Conservation (phyloP, 2,113 vertebrate species). For the Camelus bactrianus region DNA sequence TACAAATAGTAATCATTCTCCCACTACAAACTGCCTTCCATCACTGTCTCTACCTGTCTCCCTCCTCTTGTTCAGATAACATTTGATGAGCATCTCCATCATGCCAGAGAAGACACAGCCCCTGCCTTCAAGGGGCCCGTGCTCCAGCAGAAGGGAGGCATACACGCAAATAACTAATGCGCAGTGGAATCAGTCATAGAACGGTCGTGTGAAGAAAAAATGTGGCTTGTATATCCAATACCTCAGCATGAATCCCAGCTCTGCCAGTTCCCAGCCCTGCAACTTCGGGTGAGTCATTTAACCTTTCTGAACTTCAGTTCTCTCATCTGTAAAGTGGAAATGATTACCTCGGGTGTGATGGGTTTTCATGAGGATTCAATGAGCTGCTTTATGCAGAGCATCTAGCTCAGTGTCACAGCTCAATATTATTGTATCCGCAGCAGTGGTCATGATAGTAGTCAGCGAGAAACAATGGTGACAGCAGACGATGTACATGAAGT, state of each 20-base stretch:
- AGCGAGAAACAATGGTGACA: background rate
- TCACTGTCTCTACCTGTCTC: background rate
- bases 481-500: background rate
- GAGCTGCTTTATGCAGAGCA: background rate
- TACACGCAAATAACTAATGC: background rate
- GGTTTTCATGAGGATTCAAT: background rate
- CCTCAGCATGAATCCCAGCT: background rate
- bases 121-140: background rate
- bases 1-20: background rate
- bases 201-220: background rate
- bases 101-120: background rate
- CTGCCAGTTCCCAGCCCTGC: background rate
- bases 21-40: background rate
- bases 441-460: background rate
- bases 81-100: background rate
- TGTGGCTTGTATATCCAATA: background rate
- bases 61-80: background rate
- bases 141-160: background rate
- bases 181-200: background rate
- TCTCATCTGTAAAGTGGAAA: background rate
- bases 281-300: background rate
- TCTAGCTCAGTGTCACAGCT: background rate
- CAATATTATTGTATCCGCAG: background rate
- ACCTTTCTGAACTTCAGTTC: background rate
- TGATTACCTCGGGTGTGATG: no score